Conservation (phyloP, 2,797 vertebrate genomes). For the Microchirus variegatus region DNA sequence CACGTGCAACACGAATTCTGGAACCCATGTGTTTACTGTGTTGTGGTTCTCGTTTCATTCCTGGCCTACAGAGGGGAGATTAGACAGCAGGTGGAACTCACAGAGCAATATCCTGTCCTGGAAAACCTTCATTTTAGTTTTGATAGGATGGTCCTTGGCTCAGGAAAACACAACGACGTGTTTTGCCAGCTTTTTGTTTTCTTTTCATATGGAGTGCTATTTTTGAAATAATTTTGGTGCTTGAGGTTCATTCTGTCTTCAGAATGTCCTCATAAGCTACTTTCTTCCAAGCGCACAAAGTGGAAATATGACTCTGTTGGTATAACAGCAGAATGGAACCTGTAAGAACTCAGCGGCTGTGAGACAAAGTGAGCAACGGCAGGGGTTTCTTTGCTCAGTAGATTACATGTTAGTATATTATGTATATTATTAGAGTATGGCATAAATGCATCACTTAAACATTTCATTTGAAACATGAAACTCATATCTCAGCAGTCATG, state of each 20-base stretch:
- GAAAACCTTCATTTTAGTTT: constrained; percentile 37
- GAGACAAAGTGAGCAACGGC: neutral
- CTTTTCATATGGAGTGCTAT: constrained; percentile 43
- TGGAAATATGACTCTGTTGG: constrained; percentile 38
- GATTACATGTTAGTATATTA: too few relatives aligned
- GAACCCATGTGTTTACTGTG: constrained; percentile 7
- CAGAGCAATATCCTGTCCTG: constrained; percentile 36
- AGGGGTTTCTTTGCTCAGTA: too few relatives aligned
- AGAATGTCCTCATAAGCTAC: constrained; percentile 38
- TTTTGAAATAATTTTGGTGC: constrained; percentile 45
- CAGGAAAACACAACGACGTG: constrained; percentile 32
- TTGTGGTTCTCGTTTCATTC: constrained; percentile 11
- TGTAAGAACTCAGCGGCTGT: constrained; percentile 15
- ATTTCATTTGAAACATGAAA: neutral
- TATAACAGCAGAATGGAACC: constrained; percentile 19
- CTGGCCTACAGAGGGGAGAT: neutral
- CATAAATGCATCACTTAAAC: too few relatives aligned
- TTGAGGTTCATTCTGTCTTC: constrained; percentile 31
- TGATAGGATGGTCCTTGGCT: constrained; percentile 29
- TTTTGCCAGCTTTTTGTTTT: constrained; percentile 50
- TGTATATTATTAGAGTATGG: too few relatives aligned
- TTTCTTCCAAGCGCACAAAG: constrained; percentile 37
- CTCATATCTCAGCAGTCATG: constrained; percentile 14
- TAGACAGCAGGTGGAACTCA: constrained; percentile 18
- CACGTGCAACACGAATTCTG: constrained; percentile 19